Evolutionary conservation across 1,140 invertebrate genomes (phyloP).

Genomic region (Chironomus tepperi): DNA sequence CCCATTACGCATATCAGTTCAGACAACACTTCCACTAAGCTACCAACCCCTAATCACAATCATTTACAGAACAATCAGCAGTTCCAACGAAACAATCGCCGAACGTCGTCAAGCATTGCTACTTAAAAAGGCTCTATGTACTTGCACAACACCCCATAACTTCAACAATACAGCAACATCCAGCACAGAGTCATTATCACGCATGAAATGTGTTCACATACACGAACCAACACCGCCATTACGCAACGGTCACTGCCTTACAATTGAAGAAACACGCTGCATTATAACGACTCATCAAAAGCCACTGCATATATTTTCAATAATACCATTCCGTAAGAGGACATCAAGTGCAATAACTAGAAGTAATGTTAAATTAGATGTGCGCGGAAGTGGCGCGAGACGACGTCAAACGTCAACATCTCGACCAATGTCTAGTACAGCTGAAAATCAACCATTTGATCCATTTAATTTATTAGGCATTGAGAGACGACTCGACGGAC

Average conservation of each 20-base stretch:
- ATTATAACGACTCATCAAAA: slow-evolving; percentile 25
- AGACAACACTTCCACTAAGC: too few relatives aligned
- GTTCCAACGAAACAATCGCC: background rate
- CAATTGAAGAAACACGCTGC: slow-evolving; percentile 19
- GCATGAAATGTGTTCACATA: background rate
- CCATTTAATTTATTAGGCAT: slow-evolving; percentile 76
- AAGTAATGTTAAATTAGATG: slow-evolving; percentile 49
- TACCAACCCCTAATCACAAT: too few relatives aligned
- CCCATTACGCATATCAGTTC: too few relatives aligned
- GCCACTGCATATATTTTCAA: slow-evolving; percentile 27
- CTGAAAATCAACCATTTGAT: slow-evolving; percentile 72
- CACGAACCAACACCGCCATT: background rate
- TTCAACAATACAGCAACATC: background rate
- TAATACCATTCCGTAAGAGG: slow-evolving; percentile 26
- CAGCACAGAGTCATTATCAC: background rate
- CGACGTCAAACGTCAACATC: slow-evolving; percentile 71
- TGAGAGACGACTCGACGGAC: slow-evolving; percentile 73
- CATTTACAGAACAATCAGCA: slow-evolving; percentile 25
- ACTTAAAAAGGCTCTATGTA: background rate
- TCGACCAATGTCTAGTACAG: slow-evolving; percentile 72
- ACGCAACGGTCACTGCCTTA: background rate
- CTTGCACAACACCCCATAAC: background rate
- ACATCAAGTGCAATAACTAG: slow-evolving; percentile 28
- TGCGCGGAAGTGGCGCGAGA: slow-evolving; percentile 64
- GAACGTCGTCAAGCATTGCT: background rate